phyloP scores from a whole-genome alignment of 2,888 invertebrate species.

The Xanthorhoe designata region DNA sequence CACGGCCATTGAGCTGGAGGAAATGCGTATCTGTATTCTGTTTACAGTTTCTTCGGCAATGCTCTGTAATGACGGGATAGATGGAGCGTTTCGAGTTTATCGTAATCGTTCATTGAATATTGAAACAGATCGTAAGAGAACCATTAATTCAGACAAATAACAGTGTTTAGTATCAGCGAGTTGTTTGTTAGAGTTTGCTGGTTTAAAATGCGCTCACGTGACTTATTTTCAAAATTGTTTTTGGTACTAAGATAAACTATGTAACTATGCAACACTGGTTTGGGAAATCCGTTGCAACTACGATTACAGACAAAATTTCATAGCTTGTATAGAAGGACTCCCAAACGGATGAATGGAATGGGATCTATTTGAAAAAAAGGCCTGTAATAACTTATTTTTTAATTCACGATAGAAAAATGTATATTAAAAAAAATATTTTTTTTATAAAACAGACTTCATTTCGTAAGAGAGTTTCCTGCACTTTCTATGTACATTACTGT shows the following conservation, averaged over 20 bases:
- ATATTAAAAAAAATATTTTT: too few relatives aligned
- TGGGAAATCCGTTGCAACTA: not conserved
- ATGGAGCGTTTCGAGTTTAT: slow-evolving; percentile 38
- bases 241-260: not conserved
- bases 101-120: slow-evolving; percentile 33
- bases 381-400: not conserved
- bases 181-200: slow-evolving; percentile 16
- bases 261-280: not conserved
- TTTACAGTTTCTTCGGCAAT: slow-evolving; percentile 61
- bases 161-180: slow-evolving; percentile 23
- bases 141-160: slow-evolving; percentile 23
- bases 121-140: slow-evolving; percentile 35
- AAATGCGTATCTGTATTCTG: slow-evolving; percentile 72
- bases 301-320: too few relatives aligned
- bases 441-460: too few relatives aligned
- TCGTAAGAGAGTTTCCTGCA: too few relatives aligned
- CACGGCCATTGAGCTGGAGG: slow-evolving; percentile 72
- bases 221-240: slow-evolving; percentile 11
- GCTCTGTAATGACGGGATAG: slow-evolving; percentile 49
- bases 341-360: too few relatives aligned
- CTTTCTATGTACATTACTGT: too few relatives aligned
- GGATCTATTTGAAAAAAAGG: too few relatives aligned
- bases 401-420: not conserved
- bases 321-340: too few relatives aligned
- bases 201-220: slow-evolving; percentile 8